These are phyloP conservation scores for Polydesmus complanatus DNA, from an alignment of 2,888 invertebrate genomes.

Conservation along the genomic window DNA sequence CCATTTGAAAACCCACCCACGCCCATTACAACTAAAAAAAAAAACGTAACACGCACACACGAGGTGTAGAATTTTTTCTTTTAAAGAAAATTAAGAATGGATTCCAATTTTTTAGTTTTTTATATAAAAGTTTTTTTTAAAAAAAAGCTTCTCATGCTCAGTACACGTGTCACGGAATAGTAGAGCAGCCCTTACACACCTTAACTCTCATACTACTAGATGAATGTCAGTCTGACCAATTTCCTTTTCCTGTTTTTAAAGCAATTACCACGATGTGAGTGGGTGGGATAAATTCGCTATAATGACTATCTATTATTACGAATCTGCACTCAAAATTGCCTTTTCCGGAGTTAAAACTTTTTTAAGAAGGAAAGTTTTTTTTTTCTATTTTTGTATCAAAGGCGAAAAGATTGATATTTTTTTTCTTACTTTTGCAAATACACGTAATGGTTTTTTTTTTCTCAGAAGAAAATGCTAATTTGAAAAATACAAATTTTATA, in stretches of 20 bases:
- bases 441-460: neutral
- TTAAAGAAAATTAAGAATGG: too few species aligned
- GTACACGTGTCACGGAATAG: neutral
- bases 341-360: neutral
- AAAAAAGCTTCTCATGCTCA: neutral
- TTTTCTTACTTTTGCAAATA: neutral
- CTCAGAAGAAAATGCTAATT: too few species aligned
- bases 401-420: neutral
- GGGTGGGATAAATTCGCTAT: neutral
- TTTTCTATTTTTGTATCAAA: neutral
- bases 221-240: neutral
- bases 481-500: neutral
- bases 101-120: too few species aligned
- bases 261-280: neutral
- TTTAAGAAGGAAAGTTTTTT: neutral
- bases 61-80: too few species aligned
- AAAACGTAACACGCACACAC: too few species aligned
- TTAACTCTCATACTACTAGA: neutral
- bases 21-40: too few species aligned
- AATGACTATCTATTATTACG: neutral
- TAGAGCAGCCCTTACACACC: neutral
- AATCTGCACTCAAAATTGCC: conserved; percentile 2
- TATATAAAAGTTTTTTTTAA: too few species aligned
- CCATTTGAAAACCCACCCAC: too few species aligned
- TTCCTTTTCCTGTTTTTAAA: conserved; percentile 2